Percentiles rank a stretch among this genome's conserved stretches.
Conservation (phyloP, 2,888 invertebrate species). For the Arge pagana region DNA sequence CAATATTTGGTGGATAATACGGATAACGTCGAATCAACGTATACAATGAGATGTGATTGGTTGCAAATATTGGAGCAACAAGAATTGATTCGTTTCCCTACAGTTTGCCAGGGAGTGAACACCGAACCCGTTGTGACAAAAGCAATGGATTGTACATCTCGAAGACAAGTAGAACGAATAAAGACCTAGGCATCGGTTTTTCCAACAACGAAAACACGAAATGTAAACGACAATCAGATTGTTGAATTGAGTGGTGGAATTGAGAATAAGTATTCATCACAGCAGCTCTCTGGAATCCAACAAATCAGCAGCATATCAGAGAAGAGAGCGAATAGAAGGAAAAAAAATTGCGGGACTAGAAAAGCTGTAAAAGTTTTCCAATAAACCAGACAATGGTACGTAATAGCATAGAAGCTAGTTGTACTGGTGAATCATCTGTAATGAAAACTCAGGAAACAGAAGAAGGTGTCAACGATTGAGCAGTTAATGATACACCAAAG, state of each 20-base stretch:
- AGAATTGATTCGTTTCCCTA: background rate
- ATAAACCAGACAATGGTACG: background rate
- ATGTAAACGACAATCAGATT: background rate
- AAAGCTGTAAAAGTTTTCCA: background rate
- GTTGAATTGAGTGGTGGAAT: no score
- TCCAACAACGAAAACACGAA: background rate
- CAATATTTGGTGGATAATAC: background rate
- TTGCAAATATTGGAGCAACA: background rate
- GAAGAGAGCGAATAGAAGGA: background rate
- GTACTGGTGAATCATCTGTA: no score
- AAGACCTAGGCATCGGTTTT: slow-evolving; percentile 4
- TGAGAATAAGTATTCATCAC: no score
- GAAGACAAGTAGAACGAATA: background rate
- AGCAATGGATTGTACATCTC: background rate
- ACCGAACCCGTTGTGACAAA: background rate
- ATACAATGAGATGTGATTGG: slow-evolving; percentile 2
- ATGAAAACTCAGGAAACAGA: no score
- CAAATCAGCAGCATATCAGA: background rate
- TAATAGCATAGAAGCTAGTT: no score
- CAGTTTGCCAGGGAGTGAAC: background rate
- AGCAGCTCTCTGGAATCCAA: background rate
- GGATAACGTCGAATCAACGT: background rate
- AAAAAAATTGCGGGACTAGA: background rate
- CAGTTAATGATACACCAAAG: no score
- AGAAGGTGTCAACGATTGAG: no score